Conservation (phyloP, 2,888 invertebrate genomes). For the Cheilosia vernalis region DNA sequence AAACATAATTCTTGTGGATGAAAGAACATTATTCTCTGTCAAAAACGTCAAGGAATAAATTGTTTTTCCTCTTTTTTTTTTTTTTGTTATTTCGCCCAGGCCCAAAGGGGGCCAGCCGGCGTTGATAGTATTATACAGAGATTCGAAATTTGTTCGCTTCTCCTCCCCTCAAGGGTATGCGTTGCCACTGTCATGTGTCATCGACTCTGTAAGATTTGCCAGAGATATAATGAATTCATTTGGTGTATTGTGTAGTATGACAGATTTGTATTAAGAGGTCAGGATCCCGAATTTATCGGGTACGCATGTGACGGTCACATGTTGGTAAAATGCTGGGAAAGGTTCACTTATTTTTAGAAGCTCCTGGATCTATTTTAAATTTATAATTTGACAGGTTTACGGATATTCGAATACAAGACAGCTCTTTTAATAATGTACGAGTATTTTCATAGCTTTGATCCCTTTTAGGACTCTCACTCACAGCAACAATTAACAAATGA, state of each 20-base stretch:
- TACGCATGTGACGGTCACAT: background rate
- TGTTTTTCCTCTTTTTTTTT: slow-evolving; percentile 25
- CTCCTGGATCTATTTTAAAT: background rate
- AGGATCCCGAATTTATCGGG: slow-evolving; percentile 16
- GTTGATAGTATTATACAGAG: slow-evolving; percentile 31
- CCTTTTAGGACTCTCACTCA: no score
- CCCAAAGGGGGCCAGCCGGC: slow-evolving; percentile 6
- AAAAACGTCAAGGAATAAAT: slow-evolving; percentile 44
- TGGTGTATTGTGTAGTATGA: slow-evolving; percentile 48
- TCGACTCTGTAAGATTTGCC: slow-evolving; percentile 11
- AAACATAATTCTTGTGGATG: slow-evolving; percentile 47
- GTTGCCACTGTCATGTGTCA: background rate
- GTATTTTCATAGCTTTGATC: no score
- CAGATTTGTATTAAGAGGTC: slow-evolving; percentile 39
- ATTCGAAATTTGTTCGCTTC: slow-evolving; percentile 19
- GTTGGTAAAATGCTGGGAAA: slow-evolving; percentile 1
- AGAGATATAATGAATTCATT: slow-evolving; percentile 45
- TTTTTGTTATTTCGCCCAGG: slow-evolving; percentile 2
- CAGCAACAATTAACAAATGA: no score
- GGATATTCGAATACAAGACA: no score
- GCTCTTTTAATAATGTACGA: no score
- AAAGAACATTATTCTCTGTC: slow-evolving; percentile 53
- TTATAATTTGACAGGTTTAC: slow-evolving; percentile 26
- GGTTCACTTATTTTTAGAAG: background rate
- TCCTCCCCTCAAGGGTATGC: background rate